Conservation (phyloP, 2,113 vertebrate species). For the Lamprotornis superbus region DNA sequence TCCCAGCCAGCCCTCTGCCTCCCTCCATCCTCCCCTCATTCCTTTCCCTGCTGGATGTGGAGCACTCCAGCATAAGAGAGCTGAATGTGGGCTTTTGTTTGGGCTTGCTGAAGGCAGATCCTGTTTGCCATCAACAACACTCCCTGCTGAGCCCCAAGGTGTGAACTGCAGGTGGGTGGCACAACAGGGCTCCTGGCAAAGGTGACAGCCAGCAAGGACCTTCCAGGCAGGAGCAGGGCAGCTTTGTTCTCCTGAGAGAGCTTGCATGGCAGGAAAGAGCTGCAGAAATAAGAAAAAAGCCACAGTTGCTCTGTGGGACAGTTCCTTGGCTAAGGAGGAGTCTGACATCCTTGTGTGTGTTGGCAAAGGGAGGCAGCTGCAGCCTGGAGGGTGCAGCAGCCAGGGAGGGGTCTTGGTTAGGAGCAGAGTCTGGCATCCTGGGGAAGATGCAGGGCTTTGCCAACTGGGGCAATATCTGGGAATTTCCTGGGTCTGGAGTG, state of each 20-base stretch:
- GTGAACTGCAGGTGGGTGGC: background rate
- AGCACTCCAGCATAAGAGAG: background rate
- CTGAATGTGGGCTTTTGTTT: background rate
- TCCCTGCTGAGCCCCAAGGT: background rate
- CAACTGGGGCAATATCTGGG: background rate
- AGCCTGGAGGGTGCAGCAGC: background rate
- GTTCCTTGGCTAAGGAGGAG: background rate
- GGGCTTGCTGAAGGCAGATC: background rate
- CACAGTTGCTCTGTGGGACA: fast-evolving
- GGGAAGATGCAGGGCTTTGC: background rate
- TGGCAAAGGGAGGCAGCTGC: background rate
- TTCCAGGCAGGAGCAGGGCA: background rate
- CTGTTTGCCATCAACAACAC: background rate
- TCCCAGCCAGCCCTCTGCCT: background rate
- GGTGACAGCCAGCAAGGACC: background rate
- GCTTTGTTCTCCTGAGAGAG: background rate
- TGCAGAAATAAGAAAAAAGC: background rate
- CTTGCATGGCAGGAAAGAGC: background rate
- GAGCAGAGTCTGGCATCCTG: background rate
- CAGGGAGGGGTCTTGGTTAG: background rate
- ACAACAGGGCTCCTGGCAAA: background rate
- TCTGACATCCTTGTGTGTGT: fast-evolving
- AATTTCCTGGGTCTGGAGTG: background rate
- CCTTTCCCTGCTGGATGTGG: background rate
- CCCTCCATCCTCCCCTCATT: background rate